Conservation (phyloP, 2,888 invertebrate species). For the Ormyrus pomaceus region DNA sequence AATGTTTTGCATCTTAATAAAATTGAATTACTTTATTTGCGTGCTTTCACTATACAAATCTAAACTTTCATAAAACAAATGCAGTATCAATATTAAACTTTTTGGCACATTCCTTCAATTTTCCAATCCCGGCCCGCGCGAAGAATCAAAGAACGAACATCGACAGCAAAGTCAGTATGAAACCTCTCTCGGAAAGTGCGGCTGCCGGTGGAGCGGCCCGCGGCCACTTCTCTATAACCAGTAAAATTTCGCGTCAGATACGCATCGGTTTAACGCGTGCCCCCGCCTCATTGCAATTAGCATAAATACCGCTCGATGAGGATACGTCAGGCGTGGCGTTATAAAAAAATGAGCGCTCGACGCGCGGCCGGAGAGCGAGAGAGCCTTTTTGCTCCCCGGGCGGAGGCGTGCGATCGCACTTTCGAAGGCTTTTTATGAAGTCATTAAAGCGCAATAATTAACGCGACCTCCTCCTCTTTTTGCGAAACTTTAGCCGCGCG, state of each 20-base stretch:
- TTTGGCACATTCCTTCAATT: no score
- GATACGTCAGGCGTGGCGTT: constrained; percentile 45
- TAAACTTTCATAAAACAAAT: no score
- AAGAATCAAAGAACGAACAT: no score
- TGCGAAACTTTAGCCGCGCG: not conserved
- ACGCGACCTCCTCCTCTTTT: not conserved
- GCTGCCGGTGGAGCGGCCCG: not conserved
- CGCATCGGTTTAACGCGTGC: not conserved
- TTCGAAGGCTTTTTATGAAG: constrained; percentile 40
- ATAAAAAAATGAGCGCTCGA: constrained; percentile 45
- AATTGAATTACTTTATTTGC: no score
- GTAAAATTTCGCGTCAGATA: constrained; percentile 37
- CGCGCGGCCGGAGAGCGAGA: not conserved
- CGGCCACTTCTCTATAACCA: not conserved
- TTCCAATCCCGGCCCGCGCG: no score
- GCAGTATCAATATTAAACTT: no score
- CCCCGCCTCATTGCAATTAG: constrained; percentile 28
- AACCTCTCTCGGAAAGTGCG: not conserved
- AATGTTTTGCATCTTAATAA: no score
- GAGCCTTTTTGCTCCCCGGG: not conserved
- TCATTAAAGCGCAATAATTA: constrained; percentile 39
- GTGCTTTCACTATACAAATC: no score
- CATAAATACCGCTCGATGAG: constrained; percentile 46
- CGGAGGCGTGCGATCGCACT: constrained; percentile 6
- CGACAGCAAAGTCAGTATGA: no score